Base-by-base conservation (phyloP, 2,113 vertebrate species). In the Cyphomyrus plagiostoma region DNA sequence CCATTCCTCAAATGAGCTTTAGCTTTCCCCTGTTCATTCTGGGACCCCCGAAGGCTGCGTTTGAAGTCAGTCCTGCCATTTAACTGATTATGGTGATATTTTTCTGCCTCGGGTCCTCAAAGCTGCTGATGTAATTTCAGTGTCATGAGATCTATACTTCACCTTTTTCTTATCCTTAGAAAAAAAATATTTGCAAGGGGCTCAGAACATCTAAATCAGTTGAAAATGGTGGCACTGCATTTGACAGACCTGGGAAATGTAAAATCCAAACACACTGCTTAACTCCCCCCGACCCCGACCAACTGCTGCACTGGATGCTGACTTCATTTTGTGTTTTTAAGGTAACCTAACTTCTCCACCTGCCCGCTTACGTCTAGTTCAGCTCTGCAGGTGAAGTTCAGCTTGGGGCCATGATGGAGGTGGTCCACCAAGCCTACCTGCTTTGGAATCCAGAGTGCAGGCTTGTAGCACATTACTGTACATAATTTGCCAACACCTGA, bases 1-100 rank as follows among this genome's bases (percentile, higher is more conserved):
- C 80, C 45, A 42, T 87, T 66, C 88, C 87, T 6, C 80, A 30
- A 49, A 87, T 86, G 89, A 89, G 50, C 82, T 89, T 82, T 91
- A 90, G 74, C 48, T 50, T 53, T 82, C 50, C 10, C 50, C 80
- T 1, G 39, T 35, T n/a, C 48, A 70, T 70, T 89, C 89, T 66
- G 45, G 0, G 13, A 23, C 23, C 42, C 52, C 10, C 21, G 82
- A 26, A 23, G n/a, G 19, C 39, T 26, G 21, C 53, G 0, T 39
- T 62, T 56, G 53, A 85, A 53, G 35, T 19, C 26, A 30, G 88
- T 30, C 19, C 52, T 66, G 48, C 56, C 17, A 30, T 62, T 88
- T 53, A 49, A 13, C 52, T 52, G 23, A 58, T 88, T 84, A 46
- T 48, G 45, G 21, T 21, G 42, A 83, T 84, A 82, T 42, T 45